Evolutionary conservation across 1,140 invertebrate species (phyloP), one percentile per base, ranked within the genome.

Genomic region (Drosophila pruinosa): DNA sequence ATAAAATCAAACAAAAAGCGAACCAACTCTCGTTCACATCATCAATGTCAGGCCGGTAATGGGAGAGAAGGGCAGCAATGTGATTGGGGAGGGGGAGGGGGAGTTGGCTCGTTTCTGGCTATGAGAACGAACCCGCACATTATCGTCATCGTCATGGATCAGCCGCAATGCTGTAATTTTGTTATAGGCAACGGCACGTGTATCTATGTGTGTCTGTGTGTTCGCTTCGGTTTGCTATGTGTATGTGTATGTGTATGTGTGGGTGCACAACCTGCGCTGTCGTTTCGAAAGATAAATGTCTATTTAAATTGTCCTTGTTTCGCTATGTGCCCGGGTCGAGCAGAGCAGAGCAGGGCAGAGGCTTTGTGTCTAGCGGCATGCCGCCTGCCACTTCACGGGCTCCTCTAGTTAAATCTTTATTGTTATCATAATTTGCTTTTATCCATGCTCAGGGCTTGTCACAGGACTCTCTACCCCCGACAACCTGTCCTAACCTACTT

Each of bases 341-440:
- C n/a, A n/a, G n/a, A n/a, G n/a, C n/a, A n/a, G n/a, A n/a, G 7
- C 28, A 15, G 28, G 56, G 34, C 26, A 12, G 47, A 43, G 58
- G 21, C 50, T 70, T 70, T 70, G 67, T 72, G 70, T 72, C 63
- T 72, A 68, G 70, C 70, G 70, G 71, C 71, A 69, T 61, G 64
- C 56, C 71, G 71, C 64, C 64, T 54, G 64, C 64, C 43, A 68
- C 64, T 72, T 69, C 70, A 59, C 63, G 28, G 38, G 17, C 28
- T 43, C 58, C 77, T 73, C 82, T 86, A 86, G 82, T 86, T 86
- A 86, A 86, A 86, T 86, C 82, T 86, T 88, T 86, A 86, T 86
- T 86, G 82, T 86, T 86, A 86, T 86, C 82, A 86, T 86, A 86
- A 86, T 86, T 86, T 86, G 82, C 82, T 86, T 86, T 86, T 86